These are phyloP conservation scores for Bagarius yarrelli DNA, from an alignment of 2,113 vertebrate species.

Conservation along the genomic window DNA sequence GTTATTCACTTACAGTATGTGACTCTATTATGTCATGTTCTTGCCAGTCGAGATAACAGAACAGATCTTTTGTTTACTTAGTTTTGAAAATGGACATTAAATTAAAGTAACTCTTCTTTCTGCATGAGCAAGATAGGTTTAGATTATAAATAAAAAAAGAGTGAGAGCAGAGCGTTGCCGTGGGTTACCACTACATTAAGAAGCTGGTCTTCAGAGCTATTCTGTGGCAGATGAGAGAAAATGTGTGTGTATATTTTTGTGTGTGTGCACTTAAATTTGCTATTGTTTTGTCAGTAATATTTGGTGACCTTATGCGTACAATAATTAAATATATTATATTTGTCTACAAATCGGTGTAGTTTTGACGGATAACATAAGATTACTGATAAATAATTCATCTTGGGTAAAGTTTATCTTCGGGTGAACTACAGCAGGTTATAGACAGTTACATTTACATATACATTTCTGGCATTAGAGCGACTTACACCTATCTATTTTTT, in stretches of 20 bases:
- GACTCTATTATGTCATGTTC: neutral
- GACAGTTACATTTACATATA: no score
- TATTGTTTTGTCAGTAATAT: neutral
- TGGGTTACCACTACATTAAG: slow-evolving; percentile 51
- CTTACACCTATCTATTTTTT: no score
- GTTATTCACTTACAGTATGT: neutral
- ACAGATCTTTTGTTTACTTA: neutral
- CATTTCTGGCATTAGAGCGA: no score
- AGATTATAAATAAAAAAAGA: slow-evolving; percentile 6
- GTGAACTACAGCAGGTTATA: no score
- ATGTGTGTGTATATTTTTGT: slow-evolving; percentile 25
- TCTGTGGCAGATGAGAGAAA: slow-evolving; percentile 36
- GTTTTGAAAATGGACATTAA: slow-evolving; percentile 20
- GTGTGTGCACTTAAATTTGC: neutral
- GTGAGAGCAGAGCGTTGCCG: slow-evolving; percentile 48
- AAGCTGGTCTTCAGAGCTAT: slow-evolving; percentile 42
- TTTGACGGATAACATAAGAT: neutral
- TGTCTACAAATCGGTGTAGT: neutral
- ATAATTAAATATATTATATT: neutral
- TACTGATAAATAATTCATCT: neutral
- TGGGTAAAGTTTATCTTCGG: no score
- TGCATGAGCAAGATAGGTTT: slow-evolving; percentile 13
- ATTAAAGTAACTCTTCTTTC: slow-evolving; percentile 19
- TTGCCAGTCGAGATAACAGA: no score
- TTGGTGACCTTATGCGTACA: neutral